Conservation (phyloP, 2,113 vertebrate species). For the Australoheros scitulus region DNA sequence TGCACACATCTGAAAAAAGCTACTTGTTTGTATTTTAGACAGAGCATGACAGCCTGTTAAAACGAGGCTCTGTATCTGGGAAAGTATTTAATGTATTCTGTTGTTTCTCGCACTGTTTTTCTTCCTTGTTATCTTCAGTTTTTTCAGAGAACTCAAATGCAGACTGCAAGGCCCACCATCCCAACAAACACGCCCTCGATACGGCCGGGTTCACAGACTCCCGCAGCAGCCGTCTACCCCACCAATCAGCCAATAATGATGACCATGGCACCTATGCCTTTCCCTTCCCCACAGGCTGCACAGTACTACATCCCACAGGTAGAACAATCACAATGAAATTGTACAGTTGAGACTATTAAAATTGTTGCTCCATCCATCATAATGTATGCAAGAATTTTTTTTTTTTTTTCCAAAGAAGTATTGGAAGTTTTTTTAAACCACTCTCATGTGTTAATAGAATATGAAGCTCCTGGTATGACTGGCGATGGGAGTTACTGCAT, state of each 20-base stretch:
- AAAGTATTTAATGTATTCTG: not conserved
- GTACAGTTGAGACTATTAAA: not conserved
- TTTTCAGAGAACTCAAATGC: constrained; percentile 96
- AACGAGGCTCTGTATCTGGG: constrained; percentile 1
- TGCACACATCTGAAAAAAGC: not conserved
- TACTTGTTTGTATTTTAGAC: constrained; percentile 7
- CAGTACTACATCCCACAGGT: constrained; percentile 98
- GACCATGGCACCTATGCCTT: constrained; percentile 93
- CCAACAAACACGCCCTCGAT: constrained; percentile 91
- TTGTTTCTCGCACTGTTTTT: constrained; percentile 5
- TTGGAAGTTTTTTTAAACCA: not conserved
- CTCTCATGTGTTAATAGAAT: not conserved
- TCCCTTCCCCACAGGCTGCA: constrained; percentile 91
- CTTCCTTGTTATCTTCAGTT: constrained; percentile 79
- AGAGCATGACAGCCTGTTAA: constrained; percentile 1
- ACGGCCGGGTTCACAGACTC: constrained; percentile 90
- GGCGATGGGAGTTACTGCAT: not conserved
- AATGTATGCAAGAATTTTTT: not conserved
- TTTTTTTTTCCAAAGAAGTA: not conserved
- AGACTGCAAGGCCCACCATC: constrained; percentile 89
- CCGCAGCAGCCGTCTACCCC: constrained; percentile 89
- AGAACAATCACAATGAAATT: constrained; percentile 25
- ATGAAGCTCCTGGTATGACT: not conserved
- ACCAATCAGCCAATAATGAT: constrained; percentile 97
- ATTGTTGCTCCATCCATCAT: not conserved